These are phyloP conservation scores for Spodoptera littoralis DNA, from an alignment of 2,888 invertebrate genomes.

Conservation along the genomic window DNA sequence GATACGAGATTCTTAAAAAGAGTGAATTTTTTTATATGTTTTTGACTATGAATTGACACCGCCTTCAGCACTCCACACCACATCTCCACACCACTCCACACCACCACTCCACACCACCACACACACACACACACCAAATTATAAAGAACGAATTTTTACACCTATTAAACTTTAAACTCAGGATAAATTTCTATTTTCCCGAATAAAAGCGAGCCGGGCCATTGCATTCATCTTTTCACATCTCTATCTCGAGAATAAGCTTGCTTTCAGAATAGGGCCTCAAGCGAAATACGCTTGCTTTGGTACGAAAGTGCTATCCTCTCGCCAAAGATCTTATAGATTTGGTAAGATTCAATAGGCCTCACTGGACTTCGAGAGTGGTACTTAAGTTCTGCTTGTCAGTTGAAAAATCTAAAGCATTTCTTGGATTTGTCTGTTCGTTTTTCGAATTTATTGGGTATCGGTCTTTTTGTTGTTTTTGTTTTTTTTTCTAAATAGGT, in stretches of 20 bases:
- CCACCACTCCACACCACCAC: no score
- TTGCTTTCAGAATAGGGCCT: slow-evolving; percentile 71
- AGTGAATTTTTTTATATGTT: no score
- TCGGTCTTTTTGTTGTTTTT: no score
- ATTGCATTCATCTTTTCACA: slow-evolving; percentile 74
- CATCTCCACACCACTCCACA: no score
- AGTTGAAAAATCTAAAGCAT: slow-evolving; percentile 21
- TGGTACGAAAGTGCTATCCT: slow-evolving; percentile 63
- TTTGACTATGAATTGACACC: no score
- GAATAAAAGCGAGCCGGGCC: slow-evolving; percentile 69
- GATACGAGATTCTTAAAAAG: no score
- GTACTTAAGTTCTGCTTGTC: slow-evolving; percentile 27
- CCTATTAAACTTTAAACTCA: slow-evolving; percentile 14
- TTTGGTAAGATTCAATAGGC: slow-evolving; percentile 60
- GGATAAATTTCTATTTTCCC: slow-evolving; percentile 65
- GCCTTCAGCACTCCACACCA: no score
- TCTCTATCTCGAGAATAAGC: slow-evolving; percentile 71
- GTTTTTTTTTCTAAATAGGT: no score
- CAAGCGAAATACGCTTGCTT: slow-evolving; percentile 68
- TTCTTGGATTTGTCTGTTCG: slow-evolving; percentile 8
- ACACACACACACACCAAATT: no score
- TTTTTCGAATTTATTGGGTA: not conserved
- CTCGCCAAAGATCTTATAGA: slow-evolving; percentile 64
- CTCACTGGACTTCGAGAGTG: slow-evolving; percentile 27
- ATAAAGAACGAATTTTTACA: not conserved